Base-by-base conservation (phyloP, 1,140 invertebrate genomes). In the Cydia strobilella region DNA sequence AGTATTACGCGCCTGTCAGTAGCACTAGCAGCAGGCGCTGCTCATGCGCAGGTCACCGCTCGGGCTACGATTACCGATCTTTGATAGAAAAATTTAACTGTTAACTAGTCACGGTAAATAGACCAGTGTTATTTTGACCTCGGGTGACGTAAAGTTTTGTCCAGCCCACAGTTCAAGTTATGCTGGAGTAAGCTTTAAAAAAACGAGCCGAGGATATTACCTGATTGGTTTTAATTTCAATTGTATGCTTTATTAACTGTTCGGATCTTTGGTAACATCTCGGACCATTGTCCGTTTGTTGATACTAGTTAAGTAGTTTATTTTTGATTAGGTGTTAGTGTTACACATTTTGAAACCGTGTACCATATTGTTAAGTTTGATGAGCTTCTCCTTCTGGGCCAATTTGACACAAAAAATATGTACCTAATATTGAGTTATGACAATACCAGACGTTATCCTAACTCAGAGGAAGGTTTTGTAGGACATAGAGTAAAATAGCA, bases 1-100 rank as follows among this genome's bases (percentile, higher is more conserved):
- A n/a, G 54, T n/a, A 59, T 23, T 59, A 39, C 35, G 20, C 51
- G 54, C 54, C 54, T 59, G 54, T 59, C 54, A 59, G 54, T 59
- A 59, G 54, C 31, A 31, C 31, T 31, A 6, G 31, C 31, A 31
- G 31, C 51, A 7, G 45, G 35, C 35, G 35, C 12, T 23, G 9
- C 54, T 59, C 54, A 59, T 10, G 54, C 54, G 54, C 54, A 59
- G 54, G 54, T 59, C 54, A 59, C 7, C 48, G 12, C 3, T 23
- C 54, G 18, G n/a, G 9, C n/a, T n/a, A n/a, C n/a, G n/a, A n/a
- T n/a, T 15, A n/a, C 20, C 54, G 20, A 59, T 23, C 20, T 18
- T 7, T 59, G 54, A 59, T 59, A 59, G 20, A 0, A 23, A 5
- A 59, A 23, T 3, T 13, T 39, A 2, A 45, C 42, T 13, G 13